A percentile compares a stretch with the other conserved stretches of the same genome.
Evolutionary conservation across 2,888 invertebrate genomes (phyloP).

Genomic region (Eupithecia pulchellata): DNA sequence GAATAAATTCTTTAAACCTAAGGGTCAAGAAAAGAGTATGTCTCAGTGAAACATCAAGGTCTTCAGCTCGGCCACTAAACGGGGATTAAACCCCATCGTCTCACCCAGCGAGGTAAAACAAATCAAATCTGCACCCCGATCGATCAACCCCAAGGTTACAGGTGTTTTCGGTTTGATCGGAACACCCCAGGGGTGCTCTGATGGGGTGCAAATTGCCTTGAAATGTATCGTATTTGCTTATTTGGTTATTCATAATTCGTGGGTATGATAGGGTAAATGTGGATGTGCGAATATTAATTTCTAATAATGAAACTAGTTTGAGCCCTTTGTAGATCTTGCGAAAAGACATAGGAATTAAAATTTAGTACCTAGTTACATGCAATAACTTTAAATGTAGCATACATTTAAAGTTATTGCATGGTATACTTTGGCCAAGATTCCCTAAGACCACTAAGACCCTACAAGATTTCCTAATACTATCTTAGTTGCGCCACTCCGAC

Average conservation of each 20-base stretch:
- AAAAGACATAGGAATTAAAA: neutral
- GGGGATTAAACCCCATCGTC: constrained; percentile 1
- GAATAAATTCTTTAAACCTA: no score
- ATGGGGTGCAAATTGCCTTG: constrained; percentile 68
- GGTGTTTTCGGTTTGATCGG: constrained; percentile 56
- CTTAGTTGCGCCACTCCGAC: no score
- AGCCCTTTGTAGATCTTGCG: neutral
- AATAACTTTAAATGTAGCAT: no score
- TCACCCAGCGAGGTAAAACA: constrained; percentile 31
- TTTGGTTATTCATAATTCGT: constrained; percentile 31
- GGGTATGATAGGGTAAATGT: constrained; percentile 21
- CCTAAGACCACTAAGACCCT: no score
- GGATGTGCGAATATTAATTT: neutral
- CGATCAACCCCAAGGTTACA: constrained; percentile 59
- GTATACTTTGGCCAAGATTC: no score
- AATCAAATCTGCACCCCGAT: constrained; percentile 47
- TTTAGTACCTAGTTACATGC: neutral
- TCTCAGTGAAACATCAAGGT: neutral
- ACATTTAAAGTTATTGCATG: no score
- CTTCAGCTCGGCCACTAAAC: constrained; percentile 2
- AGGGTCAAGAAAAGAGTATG: neutral
- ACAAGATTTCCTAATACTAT: no score
- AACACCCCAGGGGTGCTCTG: constrained; percentile 43
- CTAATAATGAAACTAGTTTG: neutral
- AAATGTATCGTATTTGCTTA: constrained; percentile 47